phyloP scores from a whole-genome alignment of 2,888 invertebrate genomes.

The Agelastica alni region DNA sequence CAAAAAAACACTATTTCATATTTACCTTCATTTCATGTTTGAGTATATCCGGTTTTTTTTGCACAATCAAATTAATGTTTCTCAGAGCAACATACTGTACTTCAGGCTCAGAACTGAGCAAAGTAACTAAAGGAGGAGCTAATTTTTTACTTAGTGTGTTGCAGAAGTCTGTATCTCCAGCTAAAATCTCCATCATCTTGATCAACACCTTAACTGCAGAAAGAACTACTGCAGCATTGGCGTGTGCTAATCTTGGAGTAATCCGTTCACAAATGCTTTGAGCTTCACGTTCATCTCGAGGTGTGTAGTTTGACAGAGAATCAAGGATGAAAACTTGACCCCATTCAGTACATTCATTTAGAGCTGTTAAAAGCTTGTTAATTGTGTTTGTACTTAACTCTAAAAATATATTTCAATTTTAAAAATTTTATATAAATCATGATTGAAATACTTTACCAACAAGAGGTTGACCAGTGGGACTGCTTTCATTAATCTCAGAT shows the following conservation, averaged over 20 bases:
- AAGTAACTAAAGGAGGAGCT: slow-evolving; percentile 97
- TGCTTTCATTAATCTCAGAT: slow-evolving; percentile 97
- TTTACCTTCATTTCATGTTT: slow-evolving; percentile 99
- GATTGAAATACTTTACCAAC: too few relatives aligned
- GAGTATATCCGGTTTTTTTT: slow-evolving; percentile 96
- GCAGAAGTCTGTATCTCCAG: slow-evolving; percentile 89
- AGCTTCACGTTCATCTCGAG: slow-evolving; percentile 96
- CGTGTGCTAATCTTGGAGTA: slow-evolving; percentile 95
- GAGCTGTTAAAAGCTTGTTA: slow-evolving; percentile 95
- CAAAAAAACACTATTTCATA: too few relatives aligned
- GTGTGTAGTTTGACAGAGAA: slow-evolving; percentile 94
- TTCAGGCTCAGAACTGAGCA: slow-evolving; percentile 97
- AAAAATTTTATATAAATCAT: too few relatives aligned
- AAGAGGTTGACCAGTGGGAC: slow-evolving; percentile 90
- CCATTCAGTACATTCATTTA: slow-evolving; percentile 99
- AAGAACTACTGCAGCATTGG: slow-evolving; percentile 97
- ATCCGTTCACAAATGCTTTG: slow-evolving; percentile 98
- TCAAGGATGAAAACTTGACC: slow-evolving; percentile 98
- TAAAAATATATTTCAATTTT: slow-evolving; percentile 40
- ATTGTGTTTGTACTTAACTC: slow-evolving; percentile 98
- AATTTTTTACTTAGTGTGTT: slow-evolving; percentile 92
- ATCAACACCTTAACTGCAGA: slow-evolving; percentile 98
- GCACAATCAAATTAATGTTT: slow-evolving; percentile 98
- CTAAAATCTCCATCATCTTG: slow-evolving; percentile 97
- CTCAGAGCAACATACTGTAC: slow-evolving; percentile 98